Percentiles rank a stretch among this genome's conserved stretches.
These are phyloP conservation scores for Knipowitschia caucasica DNA, from an alignment of 2,797 vertebrate species.

Conservation along the genomic window DNA sequence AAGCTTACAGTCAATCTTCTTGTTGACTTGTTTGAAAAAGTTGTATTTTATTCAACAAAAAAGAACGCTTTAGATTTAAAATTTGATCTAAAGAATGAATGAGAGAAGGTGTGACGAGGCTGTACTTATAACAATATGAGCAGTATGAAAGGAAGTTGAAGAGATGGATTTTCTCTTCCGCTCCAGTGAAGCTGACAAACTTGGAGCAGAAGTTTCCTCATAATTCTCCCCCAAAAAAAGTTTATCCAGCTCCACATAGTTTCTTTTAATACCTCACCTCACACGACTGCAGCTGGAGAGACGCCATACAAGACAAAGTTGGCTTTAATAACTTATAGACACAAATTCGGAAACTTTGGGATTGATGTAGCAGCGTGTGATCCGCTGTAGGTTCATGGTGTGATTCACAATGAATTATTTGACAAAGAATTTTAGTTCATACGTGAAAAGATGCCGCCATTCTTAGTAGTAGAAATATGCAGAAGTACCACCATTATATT, in stretches of 20 bases:
- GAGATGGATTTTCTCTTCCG: constrained; percentile 27
- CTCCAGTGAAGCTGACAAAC: constrained; percentile 51
- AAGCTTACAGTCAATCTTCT: background rate
- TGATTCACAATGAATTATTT: background rate
- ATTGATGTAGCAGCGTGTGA: constrained; percentile 1
- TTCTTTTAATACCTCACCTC: constrained; percentile 11
- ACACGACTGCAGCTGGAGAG: background rate
- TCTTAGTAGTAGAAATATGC: too few relatives aligned
- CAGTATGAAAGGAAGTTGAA: constrained; percentile 21
- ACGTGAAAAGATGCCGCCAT: background rate
- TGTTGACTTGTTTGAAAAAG: background rate
- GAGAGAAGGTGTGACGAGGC: background rate
- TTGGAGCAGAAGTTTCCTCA: constrained; percentile 32
- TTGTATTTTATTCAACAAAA: background rate
- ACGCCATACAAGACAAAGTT: constrained; percentile 2
- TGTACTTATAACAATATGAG: constrained; percentile 19
- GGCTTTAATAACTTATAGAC: constrained; percentile 13
- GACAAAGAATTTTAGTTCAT: background rate
- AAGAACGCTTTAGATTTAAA: background rate
- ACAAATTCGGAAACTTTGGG: background rate
- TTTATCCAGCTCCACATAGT: constrained; percentile 19
- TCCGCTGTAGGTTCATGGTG: background rate
- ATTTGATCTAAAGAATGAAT: background rate
- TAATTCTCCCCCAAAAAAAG: constrained; percentile 27
- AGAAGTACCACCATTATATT: too few relatives aligned